Base-by-base conservation (phyloP, 1,140 invertebrate species). In the Paramacrobiotus metropolitanus region DNA sequence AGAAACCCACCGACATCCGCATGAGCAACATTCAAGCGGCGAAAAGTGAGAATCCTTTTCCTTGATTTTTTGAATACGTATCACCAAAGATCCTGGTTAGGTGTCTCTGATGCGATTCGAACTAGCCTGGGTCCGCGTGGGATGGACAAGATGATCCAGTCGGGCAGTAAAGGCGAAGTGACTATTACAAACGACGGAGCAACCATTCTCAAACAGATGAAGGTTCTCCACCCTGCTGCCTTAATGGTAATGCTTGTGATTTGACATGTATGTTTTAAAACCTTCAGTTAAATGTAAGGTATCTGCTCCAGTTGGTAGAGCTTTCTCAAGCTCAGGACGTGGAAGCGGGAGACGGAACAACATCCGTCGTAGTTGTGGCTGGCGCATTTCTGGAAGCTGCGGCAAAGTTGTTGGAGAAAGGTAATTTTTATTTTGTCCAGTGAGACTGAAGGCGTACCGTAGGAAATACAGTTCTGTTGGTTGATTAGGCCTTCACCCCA, bases 121-220 rank as follows among this genome's bases (percentile, higher is more conserved):
- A 99, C 95, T 21, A 96, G 91, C 77, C 77, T 99, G 68, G 95
- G 95, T 21, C 95, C 95, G 29, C 79, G 87, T 66, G 95, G 95
- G 65, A 99, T 99, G 95, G 95, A 99, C 71, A 99, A 99, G 81
- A 99, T 99, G 94, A 99, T 99, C 66, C 94, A 99, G 80, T 79
- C 87, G 59, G 80, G 81, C 20, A n/a, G n/a, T n/a, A 94, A 93
- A 78, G 93, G 93, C 9, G 92, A 96, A 79, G 95, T 99, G 0
- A 98, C 92, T 9, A 98, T 99, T 62, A 99, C 94, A 55, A 99
- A 99, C 79, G 95, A 99, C 80, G 95, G 95, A 64, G 95, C 95
- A 29, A 99, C 95, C 29, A 99, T 99, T 76, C 75, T 99, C 40
- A 96, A 97, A 74, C 85, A 98, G 77, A 99, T 99, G 84, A 91